phyloP scores from a whole-genome alignment of 2,113 vertebrate species.

The Shinisaurus crocodilurus region DNA sequence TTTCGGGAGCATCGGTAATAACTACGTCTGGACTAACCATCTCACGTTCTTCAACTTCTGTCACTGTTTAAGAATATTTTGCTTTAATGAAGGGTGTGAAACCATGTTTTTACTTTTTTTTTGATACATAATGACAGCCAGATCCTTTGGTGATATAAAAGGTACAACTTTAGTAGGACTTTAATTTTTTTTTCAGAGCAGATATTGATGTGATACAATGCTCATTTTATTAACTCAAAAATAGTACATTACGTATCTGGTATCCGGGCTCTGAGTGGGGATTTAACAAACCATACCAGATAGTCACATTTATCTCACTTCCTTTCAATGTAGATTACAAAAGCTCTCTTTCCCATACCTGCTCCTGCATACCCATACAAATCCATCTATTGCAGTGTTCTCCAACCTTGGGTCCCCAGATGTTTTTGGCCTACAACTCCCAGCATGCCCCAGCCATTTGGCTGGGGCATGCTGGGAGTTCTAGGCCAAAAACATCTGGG shows the following conservation, averaged over 20 bases:
- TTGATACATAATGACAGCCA: slow-evolving; percentile 12
- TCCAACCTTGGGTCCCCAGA: no score
- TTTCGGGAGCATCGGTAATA: neutral
- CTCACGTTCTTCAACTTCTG: neutral
- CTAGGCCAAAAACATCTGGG: no score
- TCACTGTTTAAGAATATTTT: neutral
- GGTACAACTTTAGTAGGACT: neutral
- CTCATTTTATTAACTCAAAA: neutral
- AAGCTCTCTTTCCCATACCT: neutral
- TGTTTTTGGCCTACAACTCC: no score
- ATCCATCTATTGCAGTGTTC: no score
- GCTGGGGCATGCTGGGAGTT: no score
- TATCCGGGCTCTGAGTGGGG: neutral
- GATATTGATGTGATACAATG: neutral
- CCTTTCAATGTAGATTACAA: neutral
- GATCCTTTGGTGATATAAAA: neutral
- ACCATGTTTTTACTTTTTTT: slow-evolving; percentile 13
- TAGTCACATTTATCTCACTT: neutral
- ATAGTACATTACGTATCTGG: slow-evolving; percentile 4
- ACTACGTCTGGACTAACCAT: no score
- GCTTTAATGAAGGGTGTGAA: neutral
- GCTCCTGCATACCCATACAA: neutral
- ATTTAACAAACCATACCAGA: slow-evolving; percentile 21
- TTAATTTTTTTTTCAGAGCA: neutral
- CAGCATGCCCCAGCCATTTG: no score